Evolutionary conservation across 2,888 invertebrate genomes (phyloP), one percentile per base, ranked within the genome.

Genomic region (Endotricha flammealis): DNA sequence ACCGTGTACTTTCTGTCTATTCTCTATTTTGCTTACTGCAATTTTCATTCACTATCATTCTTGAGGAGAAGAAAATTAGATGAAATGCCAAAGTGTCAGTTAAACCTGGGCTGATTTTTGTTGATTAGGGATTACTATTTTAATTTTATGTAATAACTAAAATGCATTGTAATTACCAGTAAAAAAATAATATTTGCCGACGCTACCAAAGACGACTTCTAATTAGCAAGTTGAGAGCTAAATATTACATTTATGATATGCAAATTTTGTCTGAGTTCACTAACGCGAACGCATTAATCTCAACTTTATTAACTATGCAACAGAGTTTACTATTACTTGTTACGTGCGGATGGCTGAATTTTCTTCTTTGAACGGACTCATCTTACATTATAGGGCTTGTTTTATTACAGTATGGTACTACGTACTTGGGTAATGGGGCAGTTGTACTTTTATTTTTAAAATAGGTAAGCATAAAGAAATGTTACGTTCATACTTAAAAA

Each of bases 191-290:
- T n/a, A 23, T 57, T 42, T 75, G 64, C 68, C 49, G 58, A 70
- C 78, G 53, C 41, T 82, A 70, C 77, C 46, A 47, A 71, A 75
- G 71, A 74, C 67, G 65, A 64, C 71, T 77, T 75, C 80, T 83
- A 83, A 85, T 85, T 85, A 85, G 78, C 80, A 81, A 81, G 77
- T 80, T 76, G 77, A 78, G 76, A 79, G 81, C 78, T 80, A 82
- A 83, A 81, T 82, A 83, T 83, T 77, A 83, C 81, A 82, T 81
- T 83, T 83, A 82, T 81, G 80, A 78, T 78, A 82, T 82, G 81
- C 80, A 85, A 82, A 85, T 82, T 78, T 77, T 63, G 53, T 67
- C n/a, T 61, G 57, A 67, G 58, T 48, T 51, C 60, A 52, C 57
- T 50, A 58, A 53, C 44, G 47, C 44, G 38, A 42, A 46, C 44